A percentile compares a stretch with the other conserved stretches of the same genome.
phyloP scores from a whole-genome alignment of 2,113 vertebrate species.

The Sciurus niger region DNA sequence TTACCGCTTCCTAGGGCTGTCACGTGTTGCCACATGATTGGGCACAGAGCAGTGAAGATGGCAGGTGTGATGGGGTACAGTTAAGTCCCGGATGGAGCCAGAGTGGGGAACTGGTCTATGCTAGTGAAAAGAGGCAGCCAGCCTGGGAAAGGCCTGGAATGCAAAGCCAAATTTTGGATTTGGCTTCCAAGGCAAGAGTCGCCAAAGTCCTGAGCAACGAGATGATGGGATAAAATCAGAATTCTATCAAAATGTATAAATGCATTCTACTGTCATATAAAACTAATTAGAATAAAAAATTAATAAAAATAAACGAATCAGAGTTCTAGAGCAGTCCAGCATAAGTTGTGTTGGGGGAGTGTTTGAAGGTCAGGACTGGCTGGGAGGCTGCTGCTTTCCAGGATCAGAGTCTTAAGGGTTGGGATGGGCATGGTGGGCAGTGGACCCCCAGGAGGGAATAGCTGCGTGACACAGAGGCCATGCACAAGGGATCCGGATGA shows the following conservation, averaged over 20 bases:
- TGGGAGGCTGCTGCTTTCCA: neutral
- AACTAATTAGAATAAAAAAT: too few relatives aligned
- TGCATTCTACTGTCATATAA: too few relatives aligned
- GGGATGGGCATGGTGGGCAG: neutral
- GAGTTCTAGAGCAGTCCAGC: neutral
- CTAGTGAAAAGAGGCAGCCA: neutral
- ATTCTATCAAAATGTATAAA: neutral
- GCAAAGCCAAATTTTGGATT: neutral
- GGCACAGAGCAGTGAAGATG: fast-evolving
- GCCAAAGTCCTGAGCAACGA: neutral
- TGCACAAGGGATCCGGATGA: neutral
- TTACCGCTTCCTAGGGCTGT: neutral
- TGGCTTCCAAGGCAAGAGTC: neutral
- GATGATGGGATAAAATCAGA: neutral
- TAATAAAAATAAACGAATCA: too few relatives aligned
- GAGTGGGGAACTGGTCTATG: neutral
- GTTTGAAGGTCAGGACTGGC: neutral
- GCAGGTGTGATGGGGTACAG: neutral
- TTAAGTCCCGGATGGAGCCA: too few relatives aligned
- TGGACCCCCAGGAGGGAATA: neutral
- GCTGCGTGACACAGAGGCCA: neutral
- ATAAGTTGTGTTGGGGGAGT: neutral
- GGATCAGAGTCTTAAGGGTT: neutral
- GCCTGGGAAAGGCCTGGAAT: neutral
- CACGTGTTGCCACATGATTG: neutral